These are phyloP conservation scores for Pseudopipra pipra DNA, from an alignment of 2,113 vertebrate genomes.

Conservation along the genomic window DNA sequence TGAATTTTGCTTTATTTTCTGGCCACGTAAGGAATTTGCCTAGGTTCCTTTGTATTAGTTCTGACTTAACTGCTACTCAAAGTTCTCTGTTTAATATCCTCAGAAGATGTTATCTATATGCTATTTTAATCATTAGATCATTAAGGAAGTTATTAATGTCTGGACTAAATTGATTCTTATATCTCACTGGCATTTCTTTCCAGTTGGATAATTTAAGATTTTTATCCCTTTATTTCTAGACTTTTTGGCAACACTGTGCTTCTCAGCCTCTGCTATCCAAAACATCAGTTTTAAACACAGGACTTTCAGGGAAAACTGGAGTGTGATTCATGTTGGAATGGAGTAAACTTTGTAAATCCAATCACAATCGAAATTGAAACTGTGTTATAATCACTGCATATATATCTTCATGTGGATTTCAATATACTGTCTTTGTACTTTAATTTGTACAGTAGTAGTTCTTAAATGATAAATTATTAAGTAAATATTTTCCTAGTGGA, in stretches of 20 bases:
- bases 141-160: slow-evolving; percentile 49
- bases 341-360: neutral
- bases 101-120: slow-evolving; percentile 29
- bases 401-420: neutral
- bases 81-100: slow-evolving; percentile 19
- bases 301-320: neutral
- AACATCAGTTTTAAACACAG: neutral
- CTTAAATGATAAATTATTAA: slow-evolving; percentile 60
- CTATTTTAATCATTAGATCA: slow-evolving; percentile 55
- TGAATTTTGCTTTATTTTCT: slow-evolving; percentile 20
- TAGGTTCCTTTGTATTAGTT: slow-evolving; percentile 22
- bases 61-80: neutral
- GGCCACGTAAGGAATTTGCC: neutral
- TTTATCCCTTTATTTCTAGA: slow-evolving; percentile 6
- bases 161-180: slow-evolving; percentile 25
- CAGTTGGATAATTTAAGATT: neutral
- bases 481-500: slow-evolving; percentile 52
- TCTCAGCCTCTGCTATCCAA: neutral
- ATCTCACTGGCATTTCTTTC: slow-evolving; percentile 12
- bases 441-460: slow-evolving; percentile 22
- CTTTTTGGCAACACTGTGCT: neutral
- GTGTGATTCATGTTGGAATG: neutral
- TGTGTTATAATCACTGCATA: neutral
- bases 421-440: neutral
- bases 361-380: neutral